Percentiles rank a stretch among this genome's conserved stretches.
These are phyloP conservation scores for Ursus arctos DNA, from an alignment of 2,113 vertebrate genomes.

Conservation along the genomic window DNA sequence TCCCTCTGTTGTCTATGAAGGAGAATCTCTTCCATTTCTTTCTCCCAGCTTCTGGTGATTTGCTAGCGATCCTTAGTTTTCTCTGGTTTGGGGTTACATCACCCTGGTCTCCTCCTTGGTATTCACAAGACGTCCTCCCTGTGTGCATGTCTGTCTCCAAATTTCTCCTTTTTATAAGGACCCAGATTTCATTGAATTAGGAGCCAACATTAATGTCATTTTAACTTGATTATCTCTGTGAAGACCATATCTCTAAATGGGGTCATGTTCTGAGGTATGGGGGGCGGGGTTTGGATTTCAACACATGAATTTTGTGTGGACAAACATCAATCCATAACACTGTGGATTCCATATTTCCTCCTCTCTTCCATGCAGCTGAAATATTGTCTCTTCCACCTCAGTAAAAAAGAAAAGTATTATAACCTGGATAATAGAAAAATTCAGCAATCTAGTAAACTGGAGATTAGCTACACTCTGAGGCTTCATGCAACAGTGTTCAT, in stretches of 20 bases:
- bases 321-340: neutral
- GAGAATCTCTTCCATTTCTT: neutral
- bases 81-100: neutral
- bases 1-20: neutral
- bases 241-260: neutral
- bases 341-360: neutral
- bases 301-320: neutral
- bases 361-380: too few relatives aligned
- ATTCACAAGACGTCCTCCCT: neutral
- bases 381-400: neutral
- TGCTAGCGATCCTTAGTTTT: too few relatives aligned
- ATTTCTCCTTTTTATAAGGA: neutral
- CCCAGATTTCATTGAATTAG: neutral
- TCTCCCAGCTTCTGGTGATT: neutral
- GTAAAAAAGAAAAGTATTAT: neutral
- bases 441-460: neutral
- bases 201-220: neutral
- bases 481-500: neutral
- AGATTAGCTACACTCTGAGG: neutral
- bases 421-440: neutral
- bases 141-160: neutral
- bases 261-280: neutral
- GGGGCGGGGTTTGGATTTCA: rapidly evolving
- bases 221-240: neutral
- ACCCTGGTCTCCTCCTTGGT: neutral